These are phyloP conservation scores for Aspidoscelis tigris DNA, from an alignment of 2,113 vertebrate species.

Conservation along the genomic window DNA sequence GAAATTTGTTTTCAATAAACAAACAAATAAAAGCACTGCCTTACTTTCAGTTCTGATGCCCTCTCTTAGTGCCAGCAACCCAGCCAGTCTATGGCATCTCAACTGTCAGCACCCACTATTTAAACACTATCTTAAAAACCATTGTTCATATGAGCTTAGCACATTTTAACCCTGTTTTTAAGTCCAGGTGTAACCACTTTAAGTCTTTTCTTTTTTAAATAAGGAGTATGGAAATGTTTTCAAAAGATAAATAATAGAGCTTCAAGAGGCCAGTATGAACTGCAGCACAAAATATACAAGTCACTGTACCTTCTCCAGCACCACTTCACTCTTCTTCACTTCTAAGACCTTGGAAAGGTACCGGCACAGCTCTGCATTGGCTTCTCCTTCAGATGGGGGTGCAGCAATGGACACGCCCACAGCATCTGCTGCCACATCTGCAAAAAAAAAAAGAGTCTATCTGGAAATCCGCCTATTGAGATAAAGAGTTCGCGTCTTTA, in stretches of 20 bases:
- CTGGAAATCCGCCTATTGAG: background rate
- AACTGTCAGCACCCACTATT: background rate
- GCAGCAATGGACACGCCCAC: slow-evolving; percentile 89
- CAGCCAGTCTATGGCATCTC: too few relatives aligned
- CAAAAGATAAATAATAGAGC: background rate
- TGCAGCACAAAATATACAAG: background rate
- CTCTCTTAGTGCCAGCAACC: too few relatives aligned
- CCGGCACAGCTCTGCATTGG: slow-evolving; percentile 87
- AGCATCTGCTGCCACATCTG: slow-evolving; percentile 83
- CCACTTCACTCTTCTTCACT: slow-evolving; percentile 86
- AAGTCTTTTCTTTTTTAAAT: too few relatives aligned
- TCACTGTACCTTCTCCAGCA: slow-evolving; percentile 85
- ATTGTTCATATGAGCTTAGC: too few relatives aligned
- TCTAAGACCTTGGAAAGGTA: slow-evolving; percentile 87
- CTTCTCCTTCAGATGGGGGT: slow-evolving; percentile 90
- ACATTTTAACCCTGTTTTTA: too few relatives aligned
- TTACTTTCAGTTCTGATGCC: too few relatives aligned
- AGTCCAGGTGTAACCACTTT: too few relatives aligned
- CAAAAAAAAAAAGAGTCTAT: background rate
- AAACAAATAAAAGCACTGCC: too few relatives aligned
- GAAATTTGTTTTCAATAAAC: too few relatives aligned
- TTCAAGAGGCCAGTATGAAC: slow-evolving; percentile 12
- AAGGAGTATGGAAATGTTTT: too few relatives aligned
- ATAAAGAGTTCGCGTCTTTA: too few relatives aligned
- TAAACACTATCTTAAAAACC: too few relatives aligned